Conservation (phyloP, 2,888 invertebrate species). For the Lasius platythorax region DNA sequence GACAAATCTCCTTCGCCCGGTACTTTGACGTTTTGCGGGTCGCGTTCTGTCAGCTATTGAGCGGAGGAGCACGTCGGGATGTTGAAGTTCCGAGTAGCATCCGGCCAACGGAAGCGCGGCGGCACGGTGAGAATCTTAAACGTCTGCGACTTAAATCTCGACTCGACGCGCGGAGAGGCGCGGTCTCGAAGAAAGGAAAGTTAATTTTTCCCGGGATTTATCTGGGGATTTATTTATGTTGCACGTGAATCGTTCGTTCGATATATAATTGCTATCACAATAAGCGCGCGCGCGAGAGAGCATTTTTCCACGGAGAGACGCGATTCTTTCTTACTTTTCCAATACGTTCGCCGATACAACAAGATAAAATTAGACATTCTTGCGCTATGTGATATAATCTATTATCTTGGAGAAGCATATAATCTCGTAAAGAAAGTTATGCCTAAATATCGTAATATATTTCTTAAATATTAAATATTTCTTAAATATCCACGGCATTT, state of each 20-base stretch:
- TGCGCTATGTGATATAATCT: not conserved
- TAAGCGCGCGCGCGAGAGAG: not conserved
- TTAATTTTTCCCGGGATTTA: conserved; percentile 26
- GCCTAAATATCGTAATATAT: not conserved
- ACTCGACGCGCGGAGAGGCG: conserved; percentile 3
- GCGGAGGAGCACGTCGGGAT: conserved; percentile 80
- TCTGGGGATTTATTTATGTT: not conserved
- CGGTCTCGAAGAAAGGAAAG: conserved; percentile 6
- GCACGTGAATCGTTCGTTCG: not conserved
- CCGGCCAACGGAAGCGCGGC: conserved; percentile 87
- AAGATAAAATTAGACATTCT: not conserved
- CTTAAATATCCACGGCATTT: not conserved
- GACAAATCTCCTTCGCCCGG: not conserved
- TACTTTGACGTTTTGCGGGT: conserved; percentile 12
- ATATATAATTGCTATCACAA: not conserved
- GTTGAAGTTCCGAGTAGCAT: conserved; percentile 88
- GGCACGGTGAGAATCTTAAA: conserved; percentile 74
- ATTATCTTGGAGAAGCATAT: not conserved
- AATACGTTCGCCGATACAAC: not conserved
- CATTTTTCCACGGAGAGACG: not conserved
- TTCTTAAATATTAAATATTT: not conserved
- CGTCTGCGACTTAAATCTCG: conserved; percentile 39
- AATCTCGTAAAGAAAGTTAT: not conserved
- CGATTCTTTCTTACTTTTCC: not conserved
- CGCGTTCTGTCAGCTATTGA: conserved; percentile 47